phyloP scores from a whole-genome alignment of 2,888 invertebrate species.

The Mantis religiosa region DNA sequence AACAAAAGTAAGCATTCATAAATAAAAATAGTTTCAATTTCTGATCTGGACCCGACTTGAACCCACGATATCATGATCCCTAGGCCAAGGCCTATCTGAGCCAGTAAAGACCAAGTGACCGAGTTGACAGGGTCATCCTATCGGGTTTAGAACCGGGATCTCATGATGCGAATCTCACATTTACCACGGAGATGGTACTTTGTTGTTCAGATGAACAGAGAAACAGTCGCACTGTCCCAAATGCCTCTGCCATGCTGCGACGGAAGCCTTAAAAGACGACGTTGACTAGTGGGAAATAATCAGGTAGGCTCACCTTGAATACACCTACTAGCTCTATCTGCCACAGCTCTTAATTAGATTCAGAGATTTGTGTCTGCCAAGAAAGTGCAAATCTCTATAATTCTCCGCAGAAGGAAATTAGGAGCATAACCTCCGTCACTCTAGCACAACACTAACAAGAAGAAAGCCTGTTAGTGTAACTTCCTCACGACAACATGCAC shows the following conservation, averaged over 20 bases:
- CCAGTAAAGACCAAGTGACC: too few relatives aligned
- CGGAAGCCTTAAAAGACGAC: background rate
- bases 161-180: too few relatives aligned
- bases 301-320: background rate
- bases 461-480: background rate
- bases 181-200: too few relatives aligned
- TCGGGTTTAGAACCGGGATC: too few relatives aligned
- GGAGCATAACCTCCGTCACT: background rate
- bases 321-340: background rate
- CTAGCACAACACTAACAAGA: background rate
- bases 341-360: background rate
- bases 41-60: too few relatives aligned
- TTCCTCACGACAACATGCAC: background rate
- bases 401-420: background rate
- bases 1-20: too few relatives aligned
- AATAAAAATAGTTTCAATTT: too few relatives aligned
- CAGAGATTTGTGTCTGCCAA: background rate
- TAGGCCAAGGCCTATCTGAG: too few relatives aligned
- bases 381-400: background rate
- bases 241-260: background rate
- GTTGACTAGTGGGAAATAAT: background rate
- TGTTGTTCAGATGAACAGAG: too few relatives aligned
- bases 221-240: too few relatives aligned
- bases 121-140: too few relatives aligned
- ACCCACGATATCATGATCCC: too few relatives aligned